phyloP scores from a whole-genome alignment of 2,113 vertebrate species.

The Apteryx mantelli region DNA sequence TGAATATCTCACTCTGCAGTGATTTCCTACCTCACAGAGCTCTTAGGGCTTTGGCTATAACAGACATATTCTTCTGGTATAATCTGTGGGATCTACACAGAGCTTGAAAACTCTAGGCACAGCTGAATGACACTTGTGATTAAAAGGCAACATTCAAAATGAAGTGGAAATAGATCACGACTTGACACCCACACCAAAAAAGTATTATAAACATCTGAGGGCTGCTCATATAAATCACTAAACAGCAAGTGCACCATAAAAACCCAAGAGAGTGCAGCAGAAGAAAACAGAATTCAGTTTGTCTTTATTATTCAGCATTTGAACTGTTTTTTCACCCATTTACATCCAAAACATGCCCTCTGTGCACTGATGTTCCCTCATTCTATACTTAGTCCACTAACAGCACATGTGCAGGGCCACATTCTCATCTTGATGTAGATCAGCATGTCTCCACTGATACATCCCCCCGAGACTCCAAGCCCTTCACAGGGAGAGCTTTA shows the following conservation, averaged over 20 bases:
- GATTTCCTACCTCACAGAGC: neutral
- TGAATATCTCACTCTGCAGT: neutral
- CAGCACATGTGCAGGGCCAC: neutral
- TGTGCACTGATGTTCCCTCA: neutral
- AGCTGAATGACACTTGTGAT: conserved; percentile 13
- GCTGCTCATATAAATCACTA: neutral
- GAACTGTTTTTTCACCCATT: neutral
- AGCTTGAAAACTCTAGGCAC: neutral
- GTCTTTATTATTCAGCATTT: neutral
- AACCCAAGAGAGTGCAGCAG: neutral
- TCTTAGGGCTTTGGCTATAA: conserved; percentile 12
- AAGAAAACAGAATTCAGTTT: neutral
- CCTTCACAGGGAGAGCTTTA: neutral
- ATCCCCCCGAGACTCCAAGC: neutral
- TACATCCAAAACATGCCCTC: neutral
- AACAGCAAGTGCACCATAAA: neutral
- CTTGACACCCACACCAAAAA: neutral
- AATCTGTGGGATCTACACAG: conserved; percentile 3
- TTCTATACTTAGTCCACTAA: neutral
- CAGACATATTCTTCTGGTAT: neutral
- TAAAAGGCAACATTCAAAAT: conserved; percentile 22
- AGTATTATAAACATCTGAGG: conserved; percentile 8
- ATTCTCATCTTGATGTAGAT: neutral
- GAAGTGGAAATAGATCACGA: conserved; percentile 19
- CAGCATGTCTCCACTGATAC: neutral